Evolutionary conservation across 2,113 vertebrate species (phyloP), one percentile per base, ranked within the genome.

Genomic region (Microcebus griseorufus): DNA sequence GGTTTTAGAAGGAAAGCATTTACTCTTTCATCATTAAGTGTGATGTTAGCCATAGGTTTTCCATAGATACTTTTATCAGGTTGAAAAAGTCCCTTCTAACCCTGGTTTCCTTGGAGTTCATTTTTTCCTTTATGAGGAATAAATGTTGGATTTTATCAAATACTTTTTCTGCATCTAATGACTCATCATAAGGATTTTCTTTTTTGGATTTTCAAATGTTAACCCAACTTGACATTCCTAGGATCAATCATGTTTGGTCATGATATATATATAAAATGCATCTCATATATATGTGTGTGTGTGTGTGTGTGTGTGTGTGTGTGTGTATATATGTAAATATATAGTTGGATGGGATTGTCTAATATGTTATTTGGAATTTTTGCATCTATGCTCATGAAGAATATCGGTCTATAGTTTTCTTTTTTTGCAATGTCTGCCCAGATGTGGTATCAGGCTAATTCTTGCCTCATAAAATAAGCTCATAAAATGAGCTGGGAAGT

Each of bases 341-440:
- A 29, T 29, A 64, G 42, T 29, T 93, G 48, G 7, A 89, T 81
- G 78, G 78, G 5, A 65, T 78, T 79, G 70, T 23, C 22, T 72
- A 65, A 87, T 48, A n/a, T 22, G 34, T 72, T 65, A 73, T 37
- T 84, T 95, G 79, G 55, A 94, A 95, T 75, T 23, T 75, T 80
- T 85, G 29, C 51, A 10, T 88, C 70, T 79, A 29, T 73, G 27
- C 23, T 80, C 37, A 67, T 22, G 18, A 96, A 67, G 11, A 73
- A 84, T 92, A 51, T 73, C 88, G 20, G 34, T 25, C 32, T 84
- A 27, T 39, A 14, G 20, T 82, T 87, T 88, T 78, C 14, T 82
- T 87, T 93, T 55, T 87, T 91, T 78, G 10, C 1, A 95, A 45
- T 55, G 10, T 70, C 51, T 58, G 48, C 80, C 17, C 88, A 45